Evolutionary conservation across 2,797 vertebrate species (phyloP), one percentile per base, ranked within the genome.

Genomic region (Limosa lapponica): DNA sequence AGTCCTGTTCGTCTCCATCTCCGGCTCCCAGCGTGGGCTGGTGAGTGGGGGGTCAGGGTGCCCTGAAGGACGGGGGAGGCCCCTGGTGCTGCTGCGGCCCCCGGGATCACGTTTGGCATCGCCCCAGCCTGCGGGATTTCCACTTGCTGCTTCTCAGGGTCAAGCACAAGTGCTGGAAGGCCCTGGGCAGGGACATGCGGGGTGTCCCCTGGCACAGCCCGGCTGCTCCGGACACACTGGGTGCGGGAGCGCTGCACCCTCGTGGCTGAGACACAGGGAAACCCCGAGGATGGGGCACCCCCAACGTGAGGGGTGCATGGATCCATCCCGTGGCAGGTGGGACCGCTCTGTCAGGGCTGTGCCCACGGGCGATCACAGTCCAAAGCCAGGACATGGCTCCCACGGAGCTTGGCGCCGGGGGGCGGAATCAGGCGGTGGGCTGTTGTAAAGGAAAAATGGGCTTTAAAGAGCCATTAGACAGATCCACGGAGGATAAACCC

Each of bases 281-380:
- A 8, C 22, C 57, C 27, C 1, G 3, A n/a, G 32, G 48, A 61
- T 18, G 58, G 46, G 71, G 65, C 2, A 3, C 4, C 62, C 44
- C 5, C 11, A 10, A 27, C 34, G 11, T 22, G 0, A 2, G 22
- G 32, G 9, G 13, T 11, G 27, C 0, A 1, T 17, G 58, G 71
- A 4, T 24, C 48, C 0, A 0, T 28, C 34, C 46, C 1, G 0
- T 4, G 20, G 46, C 1, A 1, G 34, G 5, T 54, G 61, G 67
- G 22, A n/a, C 48, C 3, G 1, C 37, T 44, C 23, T 17, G 39
- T 2, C 0, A 5, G 4, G 59, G 46, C 34, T 15, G 54, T 61
- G 48, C 49, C 70, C 14, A 1, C 0, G 2, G 51, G 58, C 13
- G 6, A 23, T n/a, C 25, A 0, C 0, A 1, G 55, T n/a, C 51